Percentiles rank a stretch among this genome's conserved stretches.
phyloP scores from a whole-genome alignment of 1,140 invertebrate genomes.

The Lepidurus couesii region DNA sequence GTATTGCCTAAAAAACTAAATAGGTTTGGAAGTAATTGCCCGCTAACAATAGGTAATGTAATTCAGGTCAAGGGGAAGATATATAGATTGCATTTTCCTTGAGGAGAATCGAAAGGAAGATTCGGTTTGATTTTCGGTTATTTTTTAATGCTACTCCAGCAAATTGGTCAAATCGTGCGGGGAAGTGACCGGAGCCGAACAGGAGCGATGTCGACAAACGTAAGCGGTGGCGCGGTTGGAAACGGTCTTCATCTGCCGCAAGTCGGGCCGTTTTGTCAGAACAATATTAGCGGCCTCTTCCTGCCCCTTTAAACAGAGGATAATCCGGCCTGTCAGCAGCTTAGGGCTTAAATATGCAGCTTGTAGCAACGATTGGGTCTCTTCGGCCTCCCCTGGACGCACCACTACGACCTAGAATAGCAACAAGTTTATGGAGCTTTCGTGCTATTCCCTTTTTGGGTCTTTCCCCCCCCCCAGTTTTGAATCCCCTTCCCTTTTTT shows the following conservation, averaged over 20 bases:
- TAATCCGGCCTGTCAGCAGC: slow-evolving; percentile 30
- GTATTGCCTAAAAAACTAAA: too few species aligned
- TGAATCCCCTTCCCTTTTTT: not conserved
- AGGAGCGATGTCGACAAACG: slow-evolving; percentile 71
- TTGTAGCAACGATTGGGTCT: slow-evolving; percentile 31
- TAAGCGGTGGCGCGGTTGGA: slow-evolving; percentile 63
- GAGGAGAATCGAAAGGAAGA: too few species aligned
- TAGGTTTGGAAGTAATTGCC: too few species aligned
- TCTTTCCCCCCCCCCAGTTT: not conserved
- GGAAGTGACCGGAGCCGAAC: slow-evolving; percentile 68
- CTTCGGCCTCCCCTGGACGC: slow-evolving; percentile 43
- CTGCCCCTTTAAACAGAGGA: slow-evolving; percentile 35
- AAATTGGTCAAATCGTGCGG: slow-evolving; percentile 57
- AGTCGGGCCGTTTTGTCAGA: slow-evolving; percentile 35
- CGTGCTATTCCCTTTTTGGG: not conserved
- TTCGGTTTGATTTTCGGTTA: too few species aligned
- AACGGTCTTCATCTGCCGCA: slow-evolving; percentile 44
- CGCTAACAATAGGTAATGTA: too few species aligned
- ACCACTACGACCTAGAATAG: slow-evolving; percentile 36
- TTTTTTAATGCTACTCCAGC: slow-evolving; percentile 45
- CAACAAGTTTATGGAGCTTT: not conserved
- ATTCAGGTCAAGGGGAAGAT: not conserved
- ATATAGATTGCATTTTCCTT: not conserved
- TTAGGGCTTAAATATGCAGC: slow-evolving; percentile 32
- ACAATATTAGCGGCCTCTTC: slow-evolving; percentile 28